phyloP scores from a whole-genome alignment of 2,113 vertebrate genomes.

The Camelus bactrianus region DNA sequence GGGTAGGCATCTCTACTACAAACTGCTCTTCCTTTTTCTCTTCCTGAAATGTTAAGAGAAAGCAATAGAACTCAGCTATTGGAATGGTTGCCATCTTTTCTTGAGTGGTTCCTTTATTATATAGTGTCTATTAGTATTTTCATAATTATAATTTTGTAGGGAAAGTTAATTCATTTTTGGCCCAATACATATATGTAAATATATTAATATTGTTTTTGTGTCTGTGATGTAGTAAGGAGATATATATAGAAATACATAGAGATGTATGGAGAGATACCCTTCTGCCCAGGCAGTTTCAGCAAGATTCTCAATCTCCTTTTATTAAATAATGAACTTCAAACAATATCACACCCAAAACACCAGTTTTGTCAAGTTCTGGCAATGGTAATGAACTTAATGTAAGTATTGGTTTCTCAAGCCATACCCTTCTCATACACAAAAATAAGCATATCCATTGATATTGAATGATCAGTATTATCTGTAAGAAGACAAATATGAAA shows the following conservation, averaged over 20 bases:
- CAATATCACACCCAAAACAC: background rate
- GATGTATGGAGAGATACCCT: background rate
- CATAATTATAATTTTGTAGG: constrained; percentile 31
- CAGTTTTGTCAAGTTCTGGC: constrained; percentile 38
- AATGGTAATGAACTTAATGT: constrained; percentile 21
- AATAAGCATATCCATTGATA: background rate
- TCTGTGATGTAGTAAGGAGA: constrained; percentile 58
- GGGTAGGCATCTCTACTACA: background rate
- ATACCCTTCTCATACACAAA: constrained; percentile 26
- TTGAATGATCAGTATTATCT: constrained; percentile 37
- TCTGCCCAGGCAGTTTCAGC: background rate
- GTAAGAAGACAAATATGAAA: constrained; percentile 39
- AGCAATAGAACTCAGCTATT: background rate
- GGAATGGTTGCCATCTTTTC: constrained; percentile 11
- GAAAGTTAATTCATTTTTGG: constrained; percentile 46
- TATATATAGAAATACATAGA: constrained; percentile 27
- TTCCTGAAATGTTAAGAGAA: constrained; percentile 48
- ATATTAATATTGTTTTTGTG: constrained; percentile 55
- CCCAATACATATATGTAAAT: constrained; percentile 58
- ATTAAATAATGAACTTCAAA: constrained; percentile 59
- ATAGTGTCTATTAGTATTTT: constrained; percentile 45
- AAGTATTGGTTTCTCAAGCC: constrained; percentile 46
- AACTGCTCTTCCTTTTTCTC: constrained; percentile 42
- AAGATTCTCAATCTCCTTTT: constrained; percentile 36
- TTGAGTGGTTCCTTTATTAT: constrained; percentile 44